A percentile compares a stretch with the other conserved stretches of the same genome.
Conservation (phyloP, 2,888 invertebrate species). For the Sarcophaga carnaria region DNA sequence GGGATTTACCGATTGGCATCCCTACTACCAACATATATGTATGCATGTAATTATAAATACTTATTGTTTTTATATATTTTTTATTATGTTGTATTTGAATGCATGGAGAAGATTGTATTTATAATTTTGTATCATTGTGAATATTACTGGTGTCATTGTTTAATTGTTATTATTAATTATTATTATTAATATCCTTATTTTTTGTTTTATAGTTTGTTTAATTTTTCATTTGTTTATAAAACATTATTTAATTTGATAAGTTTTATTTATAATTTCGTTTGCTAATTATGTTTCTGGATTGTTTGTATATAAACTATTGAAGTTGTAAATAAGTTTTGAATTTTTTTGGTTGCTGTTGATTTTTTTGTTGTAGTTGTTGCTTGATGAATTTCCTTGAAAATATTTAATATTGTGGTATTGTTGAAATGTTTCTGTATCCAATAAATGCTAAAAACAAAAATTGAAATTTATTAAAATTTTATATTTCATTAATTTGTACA, state of each 20-base stretch:
- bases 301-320: slow-evolving; percentile 51
- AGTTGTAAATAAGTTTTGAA: slow-evolving; percentile 51
- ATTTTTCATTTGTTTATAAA: slow-evolving; percentile 50
- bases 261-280: slow-evolving; percentile 39
- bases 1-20: too few species aligned
- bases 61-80: neutral
- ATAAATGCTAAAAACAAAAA: slow-evolving; percentile 34
- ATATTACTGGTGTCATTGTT: neutral
- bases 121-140: neutral
- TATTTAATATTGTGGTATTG: slow-evolving; percentile 35
- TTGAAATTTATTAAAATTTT: neutral
- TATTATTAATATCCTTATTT: neutral
- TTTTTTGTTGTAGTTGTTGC: slow-evolving; percentile 18
- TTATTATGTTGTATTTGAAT: neutral
- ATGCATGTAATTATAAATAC: too few species aligned
- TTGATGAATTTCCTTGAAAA: slow-evolving; percentile 33
- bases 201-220: slow-evolving; percentile 14
- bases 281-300: slow-evolving; percentile 32
- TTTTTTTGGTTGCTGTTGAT: slow-evolving; percentile 1
- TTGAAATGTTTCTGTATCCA: slow-evolving; percentile 51
- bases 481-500: neutral
- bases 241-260: slow-evolving; percentile 46
- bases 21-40: too few species aligned
- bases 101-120: neutral
- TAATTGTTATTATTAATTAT: neutral